A percentile compares a stretch with the other conserved stretches of the same genome.
Evolutionary conservation across 2,797 vertebrate genomes (phyloP).

Genomic region (Leucoraja ocellata): DNA sequence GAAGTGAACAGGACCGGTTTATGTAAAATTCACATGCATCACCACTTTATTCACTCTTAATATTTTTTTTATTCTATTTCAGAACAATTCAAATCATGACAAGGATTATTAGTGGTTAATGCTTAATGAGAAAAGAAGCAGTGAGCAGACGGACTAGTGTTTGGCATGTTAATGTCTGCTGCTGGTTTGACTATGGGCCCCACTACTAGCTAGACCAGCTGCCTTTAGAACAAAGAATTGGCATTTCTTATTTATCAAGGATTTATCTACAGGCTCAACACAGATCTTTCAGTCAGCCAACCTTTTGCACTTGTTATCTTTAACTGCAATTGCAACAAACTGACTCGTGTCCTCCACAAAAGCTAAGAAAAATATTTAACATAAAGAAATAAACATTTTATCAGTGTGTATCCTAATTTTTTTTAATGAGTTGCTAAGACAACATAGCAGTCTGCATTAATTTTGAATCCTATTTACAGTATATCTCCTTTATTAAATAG

Average conservation of each 20-base stretch:
- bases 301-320: background rate
- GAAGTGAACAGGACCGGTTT: background rate
- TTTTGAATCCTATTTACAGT: background rate
- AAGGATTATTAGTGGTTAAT: background rate
- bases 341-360: background rate
- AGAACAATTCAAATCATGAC: background rate
- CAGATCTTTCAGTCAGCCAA: background rate
- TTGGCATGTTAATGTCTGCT: background rate
- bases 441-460: background rate
- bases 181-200: background rate
- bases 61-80: background rate
- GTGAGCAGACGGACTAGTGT: background rate
- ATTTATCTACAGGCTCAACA: background rate
- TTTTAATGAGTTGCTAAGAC: background rate
- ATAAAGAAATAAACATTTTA: background rate
- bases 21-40: background rate
- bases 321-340: background rate
- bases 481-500: background rate
- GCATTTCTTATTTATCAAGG: background rate
- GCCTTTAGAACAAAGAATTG: background rate
- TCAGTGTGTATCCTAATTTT: background rate
- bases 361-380: background rate
- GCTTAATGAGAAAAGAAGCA: background rate
- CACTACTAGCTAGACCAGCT: background rate
- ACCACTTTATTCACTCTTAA: background rate